Conservation (phyloP, 2,113 vertebrate genomes). For the Ibidorhyncha struthersii region DNA sequence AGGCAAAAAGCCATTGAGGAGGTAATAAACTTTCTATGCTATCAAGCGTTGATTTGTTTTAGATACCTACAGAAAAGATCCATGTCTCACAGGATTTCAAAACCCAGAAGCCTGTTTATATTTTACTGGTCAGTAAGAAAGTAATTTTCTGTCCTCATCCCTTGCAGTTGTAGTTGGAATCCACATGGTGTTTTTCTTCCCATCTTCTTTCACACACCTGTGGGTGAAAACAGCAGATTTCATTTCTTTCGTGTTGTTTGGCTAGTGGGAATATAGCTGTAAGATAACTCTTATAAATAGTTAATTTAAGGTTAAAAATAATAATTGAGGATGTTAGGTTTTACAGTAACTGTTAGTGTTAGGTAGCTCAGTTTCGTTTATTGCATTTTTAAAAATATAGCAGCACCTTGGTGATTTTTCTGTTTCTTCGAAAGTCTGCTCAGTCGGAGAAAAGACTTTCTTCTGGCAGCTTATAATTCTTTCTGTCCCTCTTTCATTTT, state of each 20-base stretch:
- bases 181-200: not conserved
- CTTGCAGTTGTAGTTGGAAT: not conserved
- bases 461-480: not conserved
- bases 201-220: not conserved
- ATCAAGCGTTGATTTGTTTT: not conserved
- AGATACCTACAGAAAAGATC: not conserved
- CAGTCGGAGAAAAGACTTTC: not conserved
- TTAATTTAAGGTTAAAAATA: not conserved
- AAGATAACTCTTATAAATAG: not conserved
- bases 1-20: constrained; percentile 95
- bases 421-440: not conserved
- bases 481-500: not conserved
- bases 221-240: not conserved
- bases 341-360: not conserved
- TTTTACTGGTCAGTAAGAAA: not conserved
- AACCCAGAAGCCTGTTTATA: not conserved
- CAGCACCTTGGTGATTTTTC: not conserved
- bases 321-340: not conserved
- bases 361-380: not conserved
- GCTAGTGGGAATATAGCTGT: not conserved
- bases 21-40: constrained; percentile 73
- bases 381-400: not conserved
- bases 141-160: not conserved
- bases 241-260: not conserved
- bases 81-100: not conserved